Evolutionary conservation across 2,888 invertebrate species (phyloP), one percentile per base, ranked within the genome.

Genomic region (Pristionchus maxplancki): DNA sequence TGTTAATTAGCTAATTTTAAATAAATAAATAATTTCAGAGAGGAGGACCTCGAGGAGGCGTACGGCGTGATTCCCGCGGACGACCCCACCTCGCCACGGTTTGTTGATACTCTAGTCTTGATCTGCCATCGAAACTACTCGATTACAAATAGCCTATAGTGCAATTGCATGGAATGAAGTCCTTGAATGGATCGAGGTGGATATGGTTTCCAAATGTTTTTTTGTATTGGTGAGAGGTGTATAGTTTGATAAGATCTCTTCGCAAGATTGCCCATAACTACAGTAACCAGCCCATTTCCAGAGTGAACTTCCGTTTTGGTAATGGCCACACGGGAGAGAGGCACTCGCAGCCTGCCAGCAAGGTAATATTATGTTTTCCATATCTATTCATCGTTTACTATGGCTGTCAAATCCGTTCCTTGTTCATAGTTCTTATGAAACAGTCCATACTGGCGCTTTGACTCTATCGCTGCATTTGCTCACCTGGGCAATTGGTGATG

Each of bases 31-130:
- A 17, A n/a, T 31, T 87, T 28, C 71, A 87, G 86, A 50, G 86
- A 71, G 15, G 71, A 71, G 3, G 86, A 87, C 50, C 28, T 58
- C 31, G 88, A 88, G 44, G 88, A 81, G 58, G 88, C 88, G 17
- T 88, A 88, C 62, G 88, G 88, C 2, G 88, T 88, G n/a, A 88
- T 88, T 3, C 78, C 88, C 24, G 88, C 88, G 24, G 62, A 37
- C 31, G 78, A 67, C 40, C 44, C 62, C 40, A 44, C 62, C 64
- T 62, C 85, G 62, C 62, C 85, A 67, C 86, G 62, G 85, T 48
- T 28, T 9, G 85, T 53, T 37, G 8, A 28, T 20, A 3, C 28
- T 40, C 67, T n/a, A n/a, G n/a, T n/a, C n/a, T n/a, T n/a, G n/a
- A n/a, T n/a, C n/a, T n/a, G n/a, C n/a, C n/a, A n/a, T n/a, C n/a